A percentile compares a stretch with the other conserved stretches of the same genome.
Evolutionary conservation across 2,113 vertebrate species (phyloP).

Genomic region (Triplophysa rosa): DNA sequence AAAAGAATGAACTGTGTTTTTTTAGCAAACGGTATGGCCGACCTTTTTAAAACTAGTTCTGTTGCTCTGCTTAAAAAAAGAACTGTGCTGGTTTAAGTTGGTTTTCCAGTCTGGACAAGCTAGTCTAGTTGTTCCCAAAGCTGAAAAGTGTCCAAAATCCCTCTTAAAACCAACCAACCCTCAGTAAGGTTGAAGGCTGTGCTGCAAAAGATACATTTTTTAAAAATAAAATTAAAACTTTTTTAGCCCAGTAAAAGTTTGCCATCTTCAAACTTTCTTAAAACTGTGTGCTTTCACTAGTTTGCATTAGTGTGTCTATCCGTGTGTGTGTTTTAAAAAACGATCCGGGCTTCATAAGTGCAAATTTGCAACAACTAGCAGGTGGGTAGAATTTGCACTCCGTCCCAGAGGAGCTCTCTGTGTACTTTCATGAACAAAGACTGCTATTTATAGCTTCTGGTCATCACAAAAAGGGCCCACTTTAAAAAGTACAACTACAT

Average conservation of each 20-base stretch:
- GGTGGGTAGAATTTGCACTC: slow-evolving; percentile 64
- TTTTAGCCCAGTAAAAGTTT: background rate
- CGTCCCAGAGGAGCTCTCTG: slow-evolving; percentile 48
- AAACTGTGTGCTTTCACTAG: background rate
- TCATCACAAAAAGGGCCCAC: slow-evolving; percentile 37
- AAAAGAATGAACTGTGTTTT: background rate
- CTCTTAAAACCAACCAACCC: slow-evolving; percentile 4
- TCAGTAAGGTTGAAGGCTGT: background rate
- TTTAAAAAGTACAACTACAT: slow-evolving; percentile 57
- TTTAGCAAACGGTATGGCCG: background rate
- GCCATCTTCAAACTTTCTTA: slow-evolving; percentile 10
- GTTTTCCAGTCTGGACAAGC: no score
- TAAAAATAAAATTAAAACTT: no score
- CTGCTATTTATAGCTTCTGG: slow-evolving; percentile 50
- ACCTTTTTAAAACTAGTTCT: background rate
- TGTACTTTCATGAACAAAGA: slow-evolving; percentile 54
- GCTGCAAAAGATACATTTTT: no score
- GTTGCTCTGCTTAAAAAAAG: no score
- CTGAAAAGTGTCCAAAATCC: slow-evolving; percentile 5
- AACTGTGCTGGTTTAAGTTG: no score
- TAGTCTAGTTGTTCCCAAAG: no score
- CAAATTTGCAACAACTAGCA: slow-evolving; percentile 50
- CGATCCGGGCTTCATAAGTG: slow-evolving; percentile 54
- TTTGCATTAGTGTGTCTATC: slow-evolving; percentile 8
- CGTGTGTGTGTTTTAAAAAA: slow-evolving; percentile 44